Conservation (phyloP, 2,888 invertebrate species). For the Eupithecia exiguata region DNA sequence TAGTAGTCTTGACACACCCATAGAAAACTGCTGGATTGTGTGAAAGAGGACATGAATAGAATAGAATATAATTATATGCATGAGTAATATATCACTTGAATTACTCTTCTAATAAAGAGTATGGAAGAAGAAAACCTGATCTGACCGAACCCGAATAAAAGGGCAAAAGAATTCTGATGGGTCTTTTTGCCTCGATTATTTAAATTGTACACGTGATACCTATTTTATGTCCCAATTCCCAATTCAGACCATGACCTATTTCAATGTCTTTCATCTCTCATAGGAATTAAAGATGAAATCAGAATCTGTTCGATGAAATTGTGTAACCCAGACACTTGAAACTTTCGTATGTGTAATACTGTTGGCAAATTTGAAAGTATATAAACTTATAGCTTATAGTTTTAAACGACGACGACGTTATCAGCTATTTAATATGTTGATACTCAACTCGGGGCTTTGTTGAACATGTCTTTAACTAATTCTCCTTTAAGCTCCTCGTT, state of each 20-base stretch:
- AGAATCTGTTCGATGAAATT: background rate
- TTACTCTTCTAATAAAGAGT: too few relatives aligned
- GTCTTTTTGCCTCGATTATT: background rate
- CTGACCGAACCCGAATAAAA: background rate
- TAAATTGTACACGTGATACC: background rate
- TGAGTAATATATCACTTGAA: too few relatives aligned
- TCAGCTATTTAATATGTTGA: background rate
- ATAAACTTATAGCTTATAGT: too few relatives aligned
- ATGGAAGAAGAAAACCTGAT: too few relatives aligned
- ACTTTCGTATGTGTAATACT: background rate
- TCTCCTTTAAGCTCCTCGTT: background rate
- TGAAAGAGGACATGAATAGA: background rate
- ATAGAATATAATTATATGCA: background rate
- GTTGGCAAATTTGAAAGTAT: slow-evolving; percentile 6
- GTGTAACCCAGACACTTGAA: background rate
- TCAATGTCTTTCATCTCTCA: slow-evolving; percentile 1
- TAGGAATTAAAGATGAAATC: background rate
- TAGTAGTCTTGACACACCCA: too few relatives aligned
- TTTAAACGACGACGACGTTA: background rate
- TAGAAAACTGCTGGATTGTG: background rate
- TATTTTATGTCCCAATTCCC: background rate
- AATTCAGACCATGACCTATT: background rate
- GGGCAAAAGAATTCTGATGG: background rate
- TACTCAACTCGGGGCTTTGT: background rate
- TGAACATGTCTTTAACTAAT: background rate